These are phyloP conservation scores for Drosophila navojoa DNA, from an alignment of 1,140 invertebrate genomes.

Conservation along the genomic window DNA sequence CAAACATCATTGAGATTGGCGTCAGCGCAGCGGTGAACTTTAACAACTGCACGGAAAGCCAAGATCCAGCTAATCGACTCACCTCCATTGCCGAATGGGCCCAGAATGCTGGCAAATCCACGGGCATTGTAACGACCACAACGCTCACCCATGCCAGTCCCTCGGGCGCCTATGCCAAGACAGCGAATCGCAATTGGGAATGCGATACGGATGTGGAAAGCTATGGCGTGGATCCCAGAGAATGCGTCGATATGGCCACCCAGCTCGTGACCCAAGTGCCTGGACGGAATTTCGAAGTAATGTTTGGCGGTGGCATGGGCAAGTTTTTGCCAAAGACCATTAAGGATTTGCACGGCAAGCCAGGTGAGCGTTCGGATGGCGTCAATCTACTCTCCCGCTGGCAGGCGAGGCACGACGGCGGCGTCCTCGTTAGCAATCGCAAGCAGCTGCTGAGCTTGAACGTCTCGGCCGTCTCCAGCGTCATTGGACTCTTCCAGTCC, in stretches of 20 bases:
- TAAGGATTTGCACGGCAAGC: conserved; percentile 84
- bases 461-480: conserved; percentile 84
- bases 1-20: conserved; percentile 88
- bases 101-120: conserved; percentile 88
- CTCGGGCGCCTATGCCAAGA: conserved; percentile 84
- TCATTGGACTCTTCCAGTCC: conserved; percentile 85
- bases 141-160: conserved; percentile 81
- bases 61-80: conserved; percentile 85
- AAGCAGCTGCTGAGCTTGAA: conserved; percentile 84
- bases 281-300: conserved; percentile 86
- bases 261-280: conserved; percentile 88
- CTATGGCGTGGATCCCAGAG: conserved; percentile 69
- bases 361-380: conserved; percentile 85
- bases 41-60: conserved; percentile 88
- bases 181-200: conserved; percentile 91
- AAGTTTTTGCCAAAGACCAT: conserved; percentile 85
- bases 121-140: conserved; percentile 80
- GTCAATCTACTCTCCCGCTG: conserved; percentile 85
- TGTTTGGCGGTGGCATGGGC: conserved; percentile 88
- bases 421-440: conserved; percentile 86
- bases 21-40: conserved; percentile 86
- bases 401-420: conserved; percentile 74
- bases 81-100: conserved; percentile 92
- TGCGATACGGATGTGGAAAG: conserved; percentile 86
- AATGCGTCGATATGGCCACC: conserved; percentile 85